Conservation (phyloP, 1,140 invertebrate genomes). For the Cotesia glomerata region DNA sequence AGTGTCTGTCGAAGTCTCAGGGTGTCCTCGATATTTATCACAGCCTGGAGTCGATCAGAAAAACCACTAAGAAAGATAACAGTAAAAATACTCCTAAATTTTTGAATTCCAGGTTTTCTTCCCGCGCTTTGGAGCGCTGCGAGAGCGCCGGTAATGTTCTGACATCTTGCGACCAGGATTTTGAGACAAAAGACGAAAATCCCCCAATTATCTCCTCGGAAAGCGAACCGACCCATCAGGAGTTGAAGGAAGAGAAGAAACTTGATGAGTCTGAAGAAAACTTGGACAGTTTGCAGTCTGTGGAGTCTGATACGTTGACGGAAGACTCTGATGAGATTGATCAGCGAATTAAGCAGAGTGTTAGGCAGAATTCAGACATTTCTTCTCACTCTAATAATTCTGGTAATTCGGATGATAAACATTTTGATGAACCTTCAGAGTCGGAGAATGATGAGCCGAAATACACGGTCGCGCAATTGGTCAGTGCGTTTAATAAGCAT, state of each 20-base stretch:
- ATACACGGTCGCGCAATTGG: conserved; percentile 63
- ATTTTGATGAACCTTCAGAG: conserved; percentile 45
- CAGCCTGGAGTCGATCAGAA: conserved; percentile 54
- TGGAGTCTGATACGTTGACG: conserved; percentile 59
- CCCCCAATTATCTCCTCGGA: neutral
- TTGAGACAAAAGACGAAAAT: neutral
- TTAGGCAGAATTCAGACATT: conserved; percentile 54
- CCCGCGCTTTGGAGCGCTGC: neutral
- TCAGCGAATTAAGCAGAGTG: conserved; percentile 17
- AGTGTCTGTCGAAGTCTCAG: conserved; percentile 66
- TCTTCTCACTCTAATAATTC: conserved; percentile 57
- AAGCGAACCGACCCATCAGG: neutral
- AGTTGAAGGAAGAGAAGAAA: neutral
- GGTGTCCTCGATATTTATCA: conserved; percentile 64
- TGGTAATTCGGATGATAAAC: conserved; percentile 51
- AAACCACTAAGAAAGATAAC: conserved; percentile 37
- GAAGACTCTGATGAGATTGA: conserved; percentile 56
- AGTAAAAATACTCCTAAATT: conserved; percentile 54
- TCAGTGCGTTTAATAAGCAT: conserved; percentile 65
- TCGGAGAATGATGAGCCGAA: conserved; percentile 63
- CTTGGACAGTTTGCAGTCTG: conserved; percentile 56
- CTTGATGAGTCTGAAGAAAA: conserved; percentile 51
- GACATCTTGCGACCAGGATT: neutral
- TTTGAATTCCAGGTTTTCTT: conserved; percentile 43
- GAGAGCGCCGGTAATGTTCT: neutral